Conservation (phyloP, 2,113 vertebrate species). For the Typhlomys cinereus region DNA sequence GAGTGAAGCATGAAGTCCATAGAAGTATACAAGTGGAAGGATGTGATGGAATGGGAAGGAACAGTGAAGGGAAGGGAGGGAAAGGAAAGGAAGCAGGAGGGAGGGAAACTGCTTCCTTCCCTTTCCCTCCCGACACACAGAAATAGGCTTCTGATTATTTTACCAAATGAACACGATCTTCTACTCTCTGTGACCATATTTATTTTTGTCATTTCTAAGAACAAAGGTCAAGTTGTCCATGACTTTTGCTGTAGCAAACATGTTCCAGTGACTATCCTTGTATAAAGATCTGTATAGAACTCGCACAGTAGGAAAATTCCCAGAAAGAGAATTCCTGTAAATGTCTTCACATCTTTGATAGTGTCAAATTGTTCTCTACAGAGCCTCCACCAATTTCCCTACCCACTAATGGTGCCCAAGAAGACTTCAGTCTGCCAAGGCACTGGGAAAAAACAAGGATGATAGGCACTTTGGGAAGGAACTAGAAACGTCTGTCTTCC, state of each 20-base stretch:
- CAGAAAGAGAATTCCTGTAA: background rate
- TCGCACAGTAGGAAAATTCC: background rate
- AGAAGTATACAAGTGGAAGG: too few relatives aligned
- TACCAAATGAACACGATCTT: too few relatives aligned
- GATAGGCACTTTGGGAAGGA: background rate
- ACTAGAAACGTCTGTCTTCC: background rate
- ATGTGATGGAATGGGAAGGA: too few relatives aligned
- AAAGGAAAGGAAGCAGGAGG: too few relatives aligned
- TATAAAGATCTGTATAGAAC: background rate
- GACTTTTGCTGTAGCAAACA: background rate
- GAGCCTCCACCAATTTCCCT: background rate
- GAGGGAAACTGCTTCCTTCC: too few relatives aligned
- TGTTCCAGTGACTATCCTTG: background rate
- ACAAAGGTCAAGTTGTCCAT: background rate
- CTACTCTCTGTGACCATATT: fast-evolving
- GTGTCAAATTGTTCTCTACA: background rate
- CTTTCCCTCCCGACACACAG: background rate
- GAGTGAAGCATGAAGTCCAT: too few relatives aligned
- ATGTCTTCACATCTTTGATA: background rate
- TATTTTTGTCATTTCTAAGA: background rate
- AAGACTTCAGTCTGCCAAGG: background rate
- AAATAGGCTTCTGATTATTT: background rate
- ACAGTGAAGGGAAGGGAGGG: too few relatives aligned
- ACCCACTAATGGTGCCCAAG: background rate
- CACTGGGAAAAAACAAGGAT: background rate